Evolutionary conservation across 2,888 invertebrate genomes (phyloP).

Genomic region (Dryobota labecula): DNA sequence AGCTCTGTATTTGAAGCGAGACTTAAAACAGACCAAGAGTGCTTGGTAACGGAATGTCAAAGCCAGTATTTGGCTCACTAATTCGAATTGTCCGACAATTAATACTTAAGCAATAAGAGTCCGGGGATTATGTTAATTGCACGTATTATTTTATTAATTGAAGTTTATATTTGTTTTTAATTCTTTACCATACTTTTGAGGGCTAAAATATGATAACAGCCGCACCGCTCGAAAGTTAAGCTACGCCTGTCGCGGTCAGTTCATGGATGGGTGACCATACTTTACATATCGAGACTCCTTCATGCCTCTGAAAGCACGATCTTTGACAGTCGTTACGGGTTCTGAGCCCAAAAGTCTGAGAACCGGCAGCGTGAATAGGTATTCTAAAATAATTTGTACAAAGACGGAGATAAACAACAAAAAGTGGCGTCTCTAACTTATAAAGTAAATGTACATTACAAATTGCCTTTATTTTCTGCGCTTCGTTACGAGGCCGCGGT

Average conservation of each 20-base stretch:
- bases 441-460: neutral
- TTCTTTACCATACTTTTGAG: neutral
- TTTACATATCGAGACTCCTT: neutral
- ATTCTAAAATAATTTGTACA: neutral
- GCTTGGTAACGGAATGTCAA: slow-evolving; percentile 12
- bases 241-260: neutral
- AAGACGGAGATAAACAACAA: neutral
- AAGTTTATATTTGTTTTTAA: neutral
- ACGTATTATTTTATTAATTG: neutral
- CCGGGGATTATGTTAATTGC: neutral
- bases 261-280: neutral
- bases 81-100: slow-evolving; percentile 1
- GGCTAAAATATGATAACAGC: neutral
- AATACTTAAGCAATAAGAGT: neutral
- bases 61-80: neutral
- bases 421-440: neutral
- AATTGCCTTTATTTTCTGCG: neutral
- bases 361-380: no score
- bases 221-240: neutral
- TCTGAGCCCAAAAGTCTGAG: no score
- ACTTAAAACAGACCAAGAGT: slow-evolving; percentile 8
- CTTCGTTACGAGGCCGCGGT: neutral
- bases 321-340: no score
- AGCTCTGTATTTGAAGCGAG: slow-evolving; percentile 15
- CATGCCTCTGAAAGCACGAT: neutral